Evolutionary conservation across 1,140 invertebrate species (phyloP).

Genomic region (Cylas formicarius): DNA sequence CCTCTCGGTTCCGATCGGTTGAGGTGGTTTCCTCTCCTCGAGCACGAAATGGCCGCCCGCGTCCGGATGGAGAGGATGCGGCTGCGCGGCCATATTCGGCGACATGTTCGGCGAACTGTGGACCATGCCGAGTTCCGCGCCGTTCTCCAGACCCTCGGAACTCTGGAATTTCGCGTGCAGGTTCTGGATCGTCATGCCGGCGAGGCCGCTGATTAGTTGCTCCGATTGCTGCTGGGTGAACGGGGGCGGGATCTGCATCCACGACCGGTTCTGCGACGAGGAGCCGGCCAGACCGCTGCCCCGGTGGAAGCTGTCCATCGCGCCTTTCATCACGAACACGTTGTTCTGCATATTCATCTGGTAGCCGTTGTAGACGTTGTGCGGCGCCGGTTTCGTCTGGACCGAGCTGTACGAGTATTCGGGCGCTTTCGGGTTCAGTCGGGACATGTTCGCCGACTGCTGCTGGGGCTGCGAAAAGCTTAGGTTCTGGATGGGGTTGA

Average conservation of each 20-base stretch:
- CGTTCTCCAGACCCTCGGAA: slow-evolving; percentile 48
- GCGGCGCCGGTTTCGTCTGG: slow-evolving; percentile 32
- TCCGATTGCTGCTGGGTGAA: slow-evolving; percentile 30
- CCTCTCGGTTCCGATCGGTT: slow-evolving; percentile 70
- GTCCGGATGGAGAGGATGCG: slow-evolving; percentile 30
- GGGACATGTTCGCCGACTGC: slow-evolving; percentile 53
- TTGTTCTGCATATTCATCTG: slow-evolving; percentile 27
- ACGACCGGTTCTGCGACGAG: slow-evolving; percentile 20
- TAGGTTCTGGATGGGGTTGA: slow-evolving; percentile 40
- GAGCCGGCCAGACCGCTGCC: background rate
- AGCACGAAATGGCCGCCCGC: slow-evolving; percentile 30
- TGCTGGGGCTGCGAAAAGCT: slow-evolving; percentile 43
- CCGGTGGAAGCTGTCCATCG: slow-evolving; percentile 11
- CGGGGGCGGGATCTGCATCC: slow-evolving; percentile 33
- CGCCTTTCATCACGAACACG: slow-evolving; percentile 23
- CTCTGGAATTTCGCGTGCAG: slow-evolving; percentile 44
- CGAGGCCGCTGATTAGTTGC: slow-evolving; percentile 35
- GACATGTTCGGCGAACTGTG: slow-evolving; percentile 55
- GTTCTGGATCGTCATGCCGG: slow-evolving; percentile 42
- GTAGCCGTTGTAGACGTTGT: slow-evolving; percentile 31
- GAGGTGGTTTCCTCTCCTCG: slow-evolving; percentile 63
- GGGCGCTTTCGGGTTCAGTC: slow-evolving; percentile 80
- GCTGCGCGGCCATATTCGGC: slow-evolving; percentile 43
- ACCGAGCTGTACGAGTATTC: slow-evolving; percentile 61
- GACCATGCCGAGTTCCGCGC: slow-evolving; percentile 32